phyloP scores from a whole-genome alignment of 1,140 invertebrate species.

The Tribolium madens region DNA sequence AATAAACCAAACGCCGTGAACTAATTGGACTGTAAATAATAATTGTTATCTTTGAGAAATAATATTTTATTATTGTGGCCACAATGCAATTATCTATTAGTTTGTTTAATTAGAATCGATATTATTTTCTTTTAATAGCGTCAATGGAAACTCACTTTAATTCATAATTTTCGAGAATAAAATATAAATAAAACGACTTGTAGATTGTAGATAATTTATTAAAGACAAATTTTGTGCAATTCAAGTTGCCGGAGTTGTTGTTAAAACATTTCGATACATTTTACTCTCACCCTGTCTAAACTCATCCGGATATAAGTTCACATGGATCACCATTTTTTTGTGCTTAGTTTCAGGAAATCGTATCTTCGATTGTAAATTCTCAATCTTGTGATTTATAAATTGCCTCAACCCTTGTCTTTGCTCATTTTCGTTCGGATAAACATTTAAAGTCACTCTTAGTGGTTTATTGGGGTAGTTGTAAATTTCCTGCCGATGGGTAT shows the following conservation, averaged over 20 bases:
- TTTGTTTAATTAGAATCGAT: not conserved
- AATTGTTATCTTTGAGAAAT: not conserved
- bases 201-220: not conserved
- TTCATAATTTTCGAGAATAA: not conserved
- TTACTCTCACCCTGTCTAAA: not conserved
- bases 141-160: not conserved
- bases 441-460: constrained; percentile 51
- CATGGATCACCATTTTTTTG: constrained; percentile 53
- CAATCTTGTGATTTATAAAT: constrained; percentile 1
- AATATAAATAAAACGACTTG: not conserved
- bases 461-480: constrained; percentile 42
- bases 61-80: not conserved
- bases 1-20: not conserved
- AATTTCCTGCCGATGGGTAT: constrained; percentile 6
- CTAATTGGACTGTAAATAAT: not conserved
- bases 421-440: constrained; percentile 45
- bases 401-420: not conserved
- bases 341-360: constrained; percentile 4
- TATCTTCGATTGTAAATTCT: not conserved
- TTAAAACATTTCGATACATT: not conserved
- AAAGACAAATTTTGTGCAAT: not conserved
- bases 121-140: not conserved
- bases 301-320: constrained; percentile 49
- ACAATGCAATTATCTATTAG: not conserved
- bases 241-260: not conserved